phyloP scores from a whole-genome alignment of 2,113 vertebrate genomes.

The Sitta europaea region DNA sequence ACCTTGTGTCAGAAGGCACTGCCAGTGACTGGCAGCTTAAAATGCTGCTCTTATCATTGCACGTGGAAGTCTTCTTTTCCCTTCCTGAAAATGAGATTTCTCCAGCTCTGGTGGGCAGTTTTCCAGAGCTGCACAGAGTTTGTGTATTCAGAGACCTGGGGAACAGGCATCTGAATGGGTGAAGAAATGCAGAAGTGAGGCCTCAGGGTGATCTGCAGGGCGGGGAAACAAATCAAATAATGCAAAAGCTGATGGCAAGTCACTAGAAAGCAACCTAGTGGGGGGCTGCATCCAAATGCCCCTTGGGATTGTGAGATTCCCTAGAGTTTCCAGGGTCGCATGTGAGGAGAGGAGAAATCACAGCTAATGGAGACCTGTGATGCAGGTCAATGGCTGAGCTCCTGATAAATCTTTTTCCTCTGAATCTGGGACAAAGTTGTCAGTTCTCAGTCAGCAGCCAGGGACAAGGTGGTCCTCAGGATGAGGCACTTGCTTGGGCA shows the following conservation, averaged over 20 bases:
- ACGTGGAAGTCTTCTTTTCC: not conserved
- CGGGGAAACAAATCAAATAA: not conserved
- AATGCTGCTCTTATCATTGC: not conserved
- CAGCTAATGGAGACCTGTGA: fast-evolving
- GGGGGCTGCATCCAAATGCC: fast-evolving
- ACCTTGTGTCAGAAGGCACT: not conserved
- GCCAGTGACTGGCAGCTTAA: not conserved
- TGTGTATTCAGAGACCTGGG: fast-evolving
- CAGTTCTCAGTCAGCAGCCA: not conserved
- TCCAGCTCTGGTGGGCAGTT: not conserved
- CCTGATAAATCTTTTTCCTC: not conserved
- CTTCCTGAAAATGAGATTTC: not conserved
- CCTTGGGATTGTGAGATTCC: not conserved
- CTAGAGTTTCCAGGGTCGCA: not conserved
- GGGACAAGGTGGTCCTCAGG: not conserved
- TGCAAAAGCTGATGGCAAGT: not conserved
- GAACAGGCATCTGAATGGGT: not conserved
- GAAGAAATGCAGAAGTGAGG: not conserved
- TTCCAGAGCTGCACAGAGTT: not conserved
- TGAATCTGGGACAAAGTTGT: not conserved
- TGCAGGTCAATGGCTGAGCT: not conserved
- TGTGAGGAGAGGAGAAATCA: not conserved
- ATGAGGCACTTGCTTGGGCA: fast-evolving
- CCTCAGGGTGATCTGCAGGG: not conserved
- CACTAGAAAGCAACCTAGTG: not conserved